Percentiles rank a stretch among this genome's conserved stretches.
These are phyloP conservation scores for Typhlichthys subterraneus DNA, from an alignment of 2,797 vertebrate species.

Conservation along the genomic window DNA sequence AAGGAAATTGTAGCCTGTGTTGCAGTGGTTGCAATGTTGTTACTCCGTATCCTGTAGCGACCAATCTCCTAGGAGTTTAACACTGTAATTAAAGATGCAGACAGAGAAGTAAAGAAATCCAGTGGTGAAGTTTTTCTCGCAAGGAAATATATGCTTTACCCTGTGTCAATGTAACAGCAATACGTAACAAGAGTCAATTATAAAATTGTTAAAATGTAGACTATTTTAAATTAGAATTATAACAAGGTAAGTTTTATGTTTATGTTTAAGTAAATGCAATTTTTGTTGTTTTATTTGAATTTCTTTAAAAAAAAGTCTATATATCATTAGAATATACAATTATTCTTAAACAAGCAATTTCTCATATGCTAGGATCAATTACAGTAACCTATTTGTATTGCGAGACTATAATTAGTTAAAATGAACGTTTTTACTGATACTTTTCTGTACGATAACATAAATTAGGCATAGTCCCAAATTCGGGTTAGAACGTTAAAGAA, in stretches of 20 bases:
- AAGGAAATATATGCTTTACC: not conserved
- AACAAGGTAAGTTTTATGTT: no score
- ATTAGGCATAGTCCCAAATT: conserved; percentile 1
- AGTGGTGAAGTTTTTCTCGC: not conserved
- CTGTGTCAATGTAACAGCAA: not conserved
- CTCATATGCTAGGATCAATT: no score
- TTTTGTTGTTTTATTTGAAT: no score
- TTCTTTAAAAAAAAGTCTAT: no score
- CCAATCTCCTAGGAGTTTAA: conserved; percentile 5
- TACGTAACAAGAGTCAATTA: not conserved
- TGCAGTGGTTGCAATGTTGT: conserved; percentile 12
- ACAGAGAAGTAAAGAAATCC: conserved; percentile 13
- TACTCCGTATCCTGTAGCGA: conserved; percentile 1
- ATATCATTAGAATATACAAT: no score
- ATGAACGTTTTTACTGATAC: no score
- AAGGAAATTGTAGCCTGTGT: not conserved
- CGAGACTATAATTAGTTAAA: no score
- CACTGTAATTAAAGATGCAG: conserved; percentile 19
- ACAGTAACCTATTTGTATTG: no score
- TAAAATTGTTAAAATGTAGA: no score
- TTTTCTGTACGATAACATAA: not conserved
- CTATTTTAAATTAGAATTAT: no score
- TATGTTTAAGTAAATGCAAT: no score
- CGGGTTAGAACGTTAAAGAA: conserved; percentile 34
- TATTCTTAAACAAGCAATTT: no score